Conservation (phyloP, 2,888 invertebrate genomes). For the Melanchra persicariae region DNA sequence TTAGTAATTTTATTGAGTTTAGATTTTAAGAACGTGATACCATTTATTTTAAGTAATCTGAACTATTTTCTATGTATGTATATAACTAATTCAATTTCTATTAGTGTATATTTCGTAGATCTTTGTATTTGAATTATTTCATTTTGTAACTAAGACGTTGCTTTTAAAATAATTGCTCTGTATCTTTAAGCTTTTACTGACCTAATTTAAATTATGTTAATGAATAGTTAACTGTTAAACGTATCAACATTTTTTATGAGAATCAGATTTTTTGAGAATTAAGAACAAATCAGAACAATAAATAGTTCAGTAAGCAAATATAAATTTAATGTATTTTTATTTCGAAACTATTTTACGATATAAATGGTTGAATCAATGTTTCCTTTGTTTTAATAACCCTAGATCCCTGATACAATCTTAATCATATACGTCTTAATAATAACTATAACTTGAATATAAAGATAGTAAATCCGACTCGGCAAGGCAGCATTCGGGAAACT, state of each 20-base stretch:
- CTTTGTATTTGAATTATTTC: slow-evolving; percentile 82
- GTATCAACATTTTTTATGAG: slow-evolving; percentile 49
- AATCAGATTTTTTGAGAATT: slow-evolving; percentile 64
- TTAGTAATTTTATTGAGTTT: slow-evolving; percentile 85
- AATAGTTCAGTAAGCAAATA: slow-evolving; percentile 84
- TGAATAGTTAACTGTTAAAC: slow-evolving; percentile 50
- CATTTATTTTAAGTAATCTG: slow-evolving; percentile 87
- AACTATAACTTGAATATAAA: neutral
- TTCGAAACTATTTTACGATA: slow-evolving; percentile 80
- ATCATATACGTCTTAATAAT: no score
- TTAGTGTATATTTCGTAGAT: slow-evolving; percentile 81
- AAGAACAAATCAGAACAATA: slow-evolving; percentile 85
- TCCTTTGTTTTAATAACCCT: slow-evolving; percentile 66
- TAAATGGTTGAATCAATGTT: slow-evolving; percentile 83
- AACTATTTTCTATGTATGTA: slow-evolving; percentile 81
- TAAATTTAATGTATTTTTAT: slow-evolving; percentile 82
- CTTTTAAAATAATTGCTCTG: slow-evolving; percentile 74
- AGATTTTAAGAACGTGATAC: slow-evolving; percentile 89
- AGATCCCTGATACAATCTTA: neutral
- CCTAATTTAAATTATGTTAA: slow-evolving; percentile 69
- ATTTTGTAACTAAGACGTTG: slow-evolving; percentile 74
- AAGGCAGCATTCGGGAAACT: no score
- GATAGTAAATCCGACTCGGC: neutral
- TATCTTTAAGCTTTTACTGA: slow-evolving; percentile 73
- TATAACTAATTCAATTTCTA: slow-evolving; percentile 76